phyloP scores from a whole-genome alignment of 2,888 invertebrate genomes.

The Pinctada fucata region DNA sequence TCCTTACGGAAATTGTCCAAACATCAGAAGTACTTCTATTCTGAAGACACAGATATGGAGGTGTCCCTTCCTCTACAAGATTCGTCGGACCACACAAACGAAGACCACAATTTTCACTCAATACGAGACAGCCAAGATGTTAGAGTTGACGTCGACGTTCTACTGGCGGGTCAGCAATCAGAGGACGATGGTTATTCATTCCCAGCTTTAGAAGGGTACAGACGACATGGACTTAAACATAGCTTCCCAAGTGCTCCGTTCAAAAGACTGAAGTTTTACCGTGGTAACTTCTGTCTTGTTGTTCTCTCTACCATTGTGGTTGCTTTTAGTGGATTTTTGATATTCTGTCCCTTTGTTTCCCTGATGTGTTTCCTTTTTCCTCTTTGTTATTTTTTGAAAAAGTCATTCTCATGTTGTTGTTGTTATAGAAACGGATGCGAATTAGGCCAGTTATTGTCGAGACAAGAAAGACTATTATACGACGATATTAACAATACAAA shows the following conservation, averaged over 20 bases:
- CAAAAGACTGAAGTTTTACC: constrained; percentile 75
- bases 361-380: constrained; percentile 76
- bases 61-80: background rate
- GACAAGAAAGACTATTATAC: constrained; percentile 78
- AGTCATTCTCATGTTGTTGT: constrained; percentile 68
- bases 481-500: constrained; percentile 71
- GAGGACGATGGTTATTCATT: constrained; percentile 28
- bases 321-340: constrained; percentile 74
- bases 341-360: constrained; percentile 78
- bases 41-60: constrained; percentile 3
- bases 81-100: background rate
- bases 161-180: background rate
- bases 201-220: constrained; percentile 55
- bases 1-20: constrained; percentile 20
- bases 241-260: constrained; percentile 76
- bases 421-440: constrained; percentile 65
- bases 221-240: constrained; percentile 56
- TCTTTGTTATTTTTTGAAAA: constrained; percentile 70
- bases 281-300: constrained; percentile 72
- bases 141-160: background rate
- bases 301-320: constrained; percentile 67
- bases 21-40: constrained; percentile 25
- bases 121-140: constrained; percentile 3
- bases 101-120: background rate
- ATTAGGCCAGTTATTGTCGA: constrained; percentile 72